Evolutionary conservation across 2,888 invertebrate genomes (phyloP).

Genomic region (Geotrupes spiniger): DNA sequence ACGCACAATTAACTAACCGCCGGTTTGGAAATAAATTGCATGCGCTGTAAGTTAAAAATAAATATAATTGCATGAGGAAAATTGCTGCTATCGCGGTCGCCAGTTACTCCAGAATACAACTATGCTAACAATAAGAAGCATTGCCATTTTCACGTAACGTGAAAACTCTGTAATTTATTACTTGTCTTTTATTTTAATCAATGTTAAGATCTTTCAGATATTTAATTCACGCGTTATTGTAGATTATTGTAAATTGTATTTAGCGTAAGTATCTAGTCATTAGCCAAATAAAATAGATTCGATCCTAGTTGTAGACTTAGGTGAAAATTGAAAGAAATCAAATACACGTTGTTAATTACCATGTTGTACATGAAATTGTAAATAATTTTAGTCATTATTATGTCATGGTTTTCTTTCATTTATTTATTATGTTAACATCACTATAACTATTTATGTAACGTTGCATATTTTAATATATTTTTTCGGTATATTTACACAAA

Average conservation of each 20-base stretch:
- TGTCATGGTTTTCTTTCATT: neutral
- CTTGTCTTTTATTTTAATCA: no score
- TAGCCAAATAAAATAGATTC: slow-evolving; percentile 43
- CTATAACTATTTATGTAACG: no score
- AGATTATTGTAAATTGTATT: slow-evolving; percentile 6
- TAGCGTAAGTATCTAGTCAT: slow-evolving; percentile 45
- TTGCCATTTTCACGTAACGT: slow-evolving; percentile 31
- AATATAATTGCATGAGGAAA: neutral
- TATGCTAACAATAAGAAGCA: slow-evolving; percentile 35
- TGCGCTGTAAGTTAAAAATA: neutral
- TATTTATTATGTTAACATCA: slow-evolving; percentile 1
- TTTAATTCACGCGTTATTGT: no score
- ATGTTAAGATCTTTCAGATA: no score
- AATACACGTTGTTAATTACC: no score
- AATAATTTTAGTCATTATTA: slow-evolving; percentile 1
- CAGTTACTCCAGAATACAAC: slow-evolving; percentile 35
- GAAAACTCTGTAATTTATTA: no score
- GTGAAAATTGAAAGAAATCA: neutral
- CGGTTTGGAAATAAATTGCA: no score
- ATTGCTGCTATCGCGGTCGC: no score
- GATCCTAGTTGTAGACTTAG: neutral
- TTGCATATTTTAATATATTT: no score
- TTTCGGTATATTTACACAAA: no score
- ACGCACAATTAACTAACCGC: neutral
- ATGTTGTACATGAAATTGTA: neutral